Percentiles rank a stretch among this genome's conserved stretches.
Conservation (phyloP, 92 coral and sea anemone species). For the Ricordea florida region DNA sequence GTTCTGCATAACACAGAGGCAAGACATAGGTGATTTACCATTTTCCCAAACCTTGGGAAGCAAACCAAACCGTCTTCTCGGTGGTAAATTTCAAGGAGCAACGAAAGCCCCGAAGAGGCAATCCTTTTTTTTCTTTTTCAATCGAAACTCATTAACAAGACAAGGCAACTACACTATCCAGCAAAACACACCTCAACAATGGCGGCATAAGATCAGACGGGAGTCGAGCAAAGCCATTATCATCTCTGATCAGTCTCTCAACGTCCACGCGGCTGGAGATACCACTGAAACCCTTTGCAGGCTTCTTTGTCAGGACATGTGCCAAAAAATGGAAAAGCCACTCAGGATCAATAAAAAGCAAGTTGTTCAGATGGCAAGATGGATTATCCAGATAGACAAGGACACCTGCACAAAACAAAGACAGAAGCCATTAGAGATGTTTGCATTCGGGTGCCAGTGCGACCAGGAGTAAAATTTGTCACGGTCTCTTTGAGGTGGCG, state of each 20-base stretch:
- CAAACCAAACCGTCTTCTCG: too few relatives aligned
- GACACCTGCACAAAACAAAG: constrained; percentile 54
- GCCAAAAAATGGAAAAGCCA: constrained; percentile 84
- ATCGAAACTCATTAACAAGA: background rate
- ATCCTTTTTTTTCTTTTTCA: too few relatives aligned
- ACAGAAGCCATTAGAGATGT: background rate
- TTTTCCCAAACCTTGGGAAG: too few relatives aligned
- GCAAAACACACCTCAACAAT: constrained; percentile 61
- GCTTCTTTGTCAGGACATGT: constrained; percentile 49
- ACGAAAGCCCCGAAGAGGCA: too few relatives aligned
- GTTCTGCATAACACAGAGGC: too few relatives aligned
- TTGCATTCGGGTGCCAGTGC: background rate
- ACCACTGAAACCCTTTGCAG: constrained; percentile 48
- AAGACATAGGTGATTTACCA: too few relatives aligned
- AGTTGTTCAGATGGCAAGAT: constrained; percentile 73
- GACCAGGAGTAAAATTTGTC: too few relatives aligned
- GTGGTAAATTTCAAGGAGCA: too few relatives aligned
- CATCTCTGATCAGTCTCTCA: constrained; percentile 39
- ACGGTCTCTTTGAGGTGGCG: too few relatives aligned
- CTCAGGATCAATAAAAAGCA: constrained; percentile 81
- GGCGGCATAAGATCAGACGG: constrained; percentile 63
- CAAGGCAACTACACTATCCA: background rate
- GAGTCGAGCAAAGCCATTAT: constrained; percentile 44
- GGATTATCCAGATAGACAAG: constrained; percentile 89
- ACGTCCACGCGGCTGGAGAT: constrained; percentile 62